These are phyloP conservation scores for Hippocampus barbouri DNA, from an alignment of 2,113 vertebrate species.

Conservation along the genomic window DNA sequence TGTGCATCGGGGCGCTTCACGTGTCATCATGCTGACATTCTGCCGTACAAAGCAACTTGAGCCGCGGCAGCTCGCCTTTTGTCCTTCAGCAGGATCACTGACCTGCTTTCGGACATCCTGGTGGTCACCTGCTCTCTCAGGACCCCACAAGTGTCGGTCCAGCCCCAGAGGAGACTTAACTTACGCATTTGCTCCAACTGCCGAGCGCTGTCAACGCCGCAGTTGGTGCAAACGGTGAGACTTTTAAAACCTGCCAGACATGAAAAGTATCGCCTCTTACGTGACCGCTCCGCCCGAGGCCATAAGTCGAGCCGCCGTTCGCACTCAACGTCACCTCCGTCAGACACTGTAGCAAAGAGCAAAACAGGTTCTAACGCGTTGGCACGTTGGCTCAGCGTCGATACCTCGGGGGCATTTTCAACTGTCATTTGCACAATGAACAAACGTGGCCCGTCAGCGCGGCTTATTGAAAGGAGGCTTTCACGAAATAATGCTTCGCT, in stretches of 20 bases:
- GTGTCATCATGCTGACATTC: neutral
- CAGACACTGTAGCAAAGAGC: slow-evolving; percentile 12
- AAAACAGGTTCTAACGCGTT: slow-evolving; percentile 31
- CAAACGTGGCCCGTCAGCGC: slow-evolving; percentile 1
- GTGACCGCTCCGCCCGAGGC: neutral
- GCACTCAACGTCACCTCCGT: neutral
- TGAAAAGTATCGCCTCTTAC: neutral
- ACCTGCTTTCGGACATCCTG: slow-evolving; percentile 22
- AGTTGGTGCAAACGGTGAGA: slow-evolving; percentile 1
- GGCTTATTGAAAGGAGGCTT: slow-evolving; percentile 25
- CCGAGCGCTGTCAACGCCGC: neutral
- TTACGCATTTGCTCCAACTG: neutral
- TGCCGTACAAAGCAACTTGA: neutral
- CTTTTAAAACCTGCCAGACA: neutral
- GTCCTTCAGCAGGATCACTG: slow-evolving; percentile 35
- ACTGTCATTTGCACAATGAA: slow-evolving; percentile 10
- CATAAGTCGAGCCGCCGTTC: too few relatives aligned
- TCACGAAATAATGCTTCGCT: neutral
- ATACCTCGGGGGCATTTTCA: slow-evolving; percentile 20
- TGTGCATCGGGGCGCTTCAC: too few relatives aligned
- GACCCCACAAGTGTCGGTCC: neutral
- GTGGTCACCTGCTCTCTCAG: slow-evolving; percentile 41
- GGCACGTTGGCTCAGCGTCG: slow-evolving; percentile 11
- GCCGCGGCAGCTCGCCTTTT: neutral
- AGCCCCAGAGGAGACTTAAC: slow-evolving; percentile 9